Evolutionary conservation across 2,888 invertebrate genomes (phyloP).

Genomic region (Pyrocoelia pectoralis): DNA sequence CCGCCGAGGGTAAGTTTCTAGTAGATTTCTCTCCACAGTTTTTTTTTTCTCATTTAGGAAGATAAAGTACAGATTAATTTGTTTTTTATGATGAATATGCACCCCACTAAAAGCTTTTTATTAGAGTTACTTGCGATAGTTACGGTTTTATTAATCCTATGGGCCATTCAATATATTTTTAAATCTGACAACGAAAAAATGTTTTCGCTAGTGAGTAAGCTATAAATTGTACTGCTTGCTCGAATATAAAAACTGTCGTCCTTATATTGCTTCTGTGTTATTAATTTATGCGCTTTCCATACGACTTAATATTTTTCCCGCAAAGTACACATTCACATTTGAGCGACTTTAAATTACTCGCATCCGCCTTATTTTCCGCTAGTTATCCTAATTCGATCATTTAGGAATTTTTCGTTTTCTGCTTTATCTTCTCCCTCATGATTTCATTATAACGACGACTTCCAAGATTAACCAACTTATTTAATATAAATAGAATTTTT

Average conservation of each 20-base stretch:
- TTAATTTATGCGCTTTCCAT: too few relatives aligned
- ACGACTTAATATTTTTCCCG: too few relatives aligned
- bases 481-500: too few relatives aligned
- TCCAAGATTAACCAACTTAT: too few relatives aligned
- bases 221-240: not conserved
- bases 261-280: not conserved
- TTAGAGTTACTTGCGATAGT: not conserved
- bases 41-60: slow-evolving; percentile 14
- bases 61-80: slow-evolving; percentile 24
- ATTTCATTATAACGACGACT: too few relatives aligned
- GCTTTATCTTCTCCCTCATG: too few relatives aligned
- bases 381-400: too few relatives aligned
- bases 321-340: too few relatives aligned
- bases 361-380: too few relatives aligned
- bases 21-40: slow-evolving; percentile 8
- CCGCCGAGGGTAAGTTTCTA: slow-evolving; percentile 73
- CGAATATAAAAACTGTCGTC: not conserved
- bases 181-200: not conserved
- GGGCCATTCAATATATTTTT: not conserved
- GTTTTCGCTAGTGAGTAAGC: not conserved
- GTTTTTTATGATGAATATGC: not conserved
- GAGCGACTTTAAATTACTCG: too few relatives aligned
- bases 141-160: not conserved
- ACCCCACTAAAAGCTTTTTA: slow-evolving; percentile 1
- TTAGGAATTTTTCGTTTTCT: too few relatives aligned